A percentile compares a stretch with the other conserved stretches of the same genome.
Evolutionary conservation across 2,888 invertebrate genomes (phyloP).

Genomic region (Tetragnatha montana): DNA sequence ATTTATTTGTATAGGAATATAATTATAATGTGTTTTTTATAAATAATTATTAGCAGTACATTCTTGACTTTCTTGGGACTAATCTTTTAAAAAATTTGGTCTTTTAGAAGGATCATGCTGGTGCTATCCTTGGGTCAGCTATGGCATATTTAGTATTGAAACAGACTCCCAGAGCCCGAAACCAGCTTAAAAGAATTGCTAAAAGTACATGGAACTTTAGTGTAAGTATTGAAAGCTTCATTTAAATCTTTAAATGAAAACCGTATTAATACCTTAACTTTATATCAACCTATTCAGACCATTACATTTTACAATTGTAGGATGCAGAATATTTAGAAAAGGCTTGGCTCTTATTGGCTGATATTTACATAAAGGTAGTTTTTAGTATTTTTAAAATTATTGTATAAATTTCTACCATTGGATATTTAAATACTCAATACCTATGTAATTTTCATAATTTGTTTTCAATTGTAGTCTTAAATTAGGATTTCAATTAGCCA

Average conservation of each 20-base stretch:
- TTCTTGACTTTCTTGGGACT: too few relatives aligned
- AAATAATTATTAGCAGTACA: too few relatives aligned
- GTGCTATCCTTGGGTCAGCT: slow-evolving; percentile 89
- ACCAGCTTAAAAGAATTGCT: slow-evolving; percentile 91
- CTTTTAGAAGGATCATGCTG: slow-evolving; percentile 83
- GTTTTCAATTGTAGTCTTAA: neutral
- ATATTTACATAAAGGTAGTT: slow-evolving; percentile 85
- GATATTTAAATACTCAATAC: neutral
- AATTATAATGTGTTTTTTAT: too few relatives aligned
- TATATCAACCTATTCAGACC: neutral
- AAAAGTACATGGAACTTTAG: slow-evolving; percentile 94
- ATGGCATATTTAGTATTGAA: slow-evolving; percentile 90
- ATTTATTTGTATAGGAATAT: too few relatives aligned
- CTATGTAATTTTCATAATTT: too few relatives aligned
- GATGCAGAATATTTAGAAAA: slow-evolving; percentile 96
- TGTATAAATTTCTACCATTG: neutral
- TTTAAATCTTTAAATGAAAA: neutral
- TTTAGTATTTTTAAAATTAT: neutral
- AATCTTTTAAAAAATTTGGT: neutral
- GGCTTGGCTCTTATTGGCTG: slow-evolving; percentile 95
- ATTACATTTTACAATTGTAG: slow-evolving; percentile 40
- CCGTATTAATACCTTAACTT: neutral
- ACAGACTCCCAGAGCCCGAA: slow-evolving; percentile 92
- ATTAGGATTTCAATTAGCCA: neutral
- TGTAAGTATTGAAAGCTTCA: slow-evolving; percentile 73